These are phyloP conservation scores for Bucco capensis DNA, from an alignment of 2,113 vertebrate genomes.

Conservation along the genomic window DNA sequence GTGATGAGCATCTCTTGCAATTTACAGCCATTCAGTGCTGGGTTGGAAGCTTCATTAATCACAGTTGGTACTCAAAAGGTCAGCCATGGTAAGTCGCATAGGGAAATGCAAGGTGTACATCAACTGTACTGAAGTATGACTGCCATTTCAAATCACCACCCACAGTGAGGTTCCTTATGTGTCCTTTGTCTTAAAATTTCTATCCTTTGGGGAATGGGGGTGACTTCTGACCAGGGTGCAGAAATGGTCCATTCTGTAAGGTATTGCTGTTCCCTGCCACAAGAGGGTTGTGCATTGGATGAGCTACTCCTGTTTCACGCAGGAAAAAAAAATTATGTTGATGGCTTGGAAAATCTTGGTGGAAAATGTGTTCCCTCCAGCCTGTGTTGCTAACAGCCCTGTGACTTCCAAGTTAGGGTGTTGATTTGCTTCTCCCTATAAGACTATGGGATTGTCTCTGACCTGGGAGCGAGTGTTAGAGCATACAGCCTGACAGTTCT, in stretches of 20 bases:
- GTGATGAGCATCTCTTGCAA: constrained; percentile 6
- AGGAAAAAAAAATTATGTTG: background rate
- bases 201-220: background rate
- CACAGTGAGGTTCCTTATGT: background rate
- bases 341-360: background rate
- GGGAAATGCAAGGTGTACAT: background rate
- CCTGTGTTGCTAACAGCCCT: background rate
- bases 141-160: background rate
- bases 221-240: background rate
- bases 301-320: background rate
- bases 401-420: background rate
- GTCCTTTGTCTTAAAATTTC: background rate
- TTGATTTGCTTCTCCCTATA: background rate
- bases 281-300: background rate
- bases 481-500: background rate
- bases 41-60: constrained; percentile 7
- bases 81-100: background rate
- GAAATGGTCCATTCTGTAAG: background rate
- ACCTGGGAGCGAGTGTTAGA: background rate
- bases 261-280: background rate
- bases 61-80: constrained; percentile 14
- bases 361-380: background rate
- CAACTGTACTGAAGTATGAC: background rate
- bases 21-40: background rate
- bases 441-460: background rate